Evolutionary conservation across 1,140 invertebrate species (phyloP), one percentile per base, ranked within the genome.

Genomic region (Penaeus indicus): DNA sequence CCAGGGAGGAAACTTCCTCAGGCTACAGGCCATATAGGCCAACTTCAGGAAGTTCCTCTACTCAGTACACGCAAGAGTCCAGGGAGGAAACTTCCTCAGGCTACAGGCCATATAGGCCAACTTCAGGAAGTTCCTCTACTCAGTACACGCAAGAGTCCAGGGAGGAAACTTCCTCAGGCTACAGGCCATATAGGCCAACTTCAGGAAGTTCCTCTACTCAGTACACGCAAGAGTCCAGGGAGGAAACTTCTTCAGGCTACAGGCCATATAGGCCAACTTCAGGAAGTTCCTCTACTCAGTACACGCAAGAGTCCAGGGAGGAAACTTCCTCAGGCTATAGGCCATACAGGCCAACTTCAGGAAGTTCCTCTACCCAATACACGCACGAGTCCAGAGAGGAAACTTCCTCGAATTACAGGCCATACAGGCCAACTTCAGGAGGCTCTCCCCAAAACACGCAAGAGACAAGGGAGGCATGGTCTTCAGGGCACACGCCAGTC

Each of bases 331-430:
- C 54, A 54, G 54, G 54, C 11, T 47, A 47, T 4, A 47, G 47
- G 47, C 47, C 69, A n/a, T 64, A 86, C 75, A 38, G 60, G 62
- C 84, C 84, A 77, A 22, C 84, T 47, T 63, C 47, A 19, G 72
- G 72, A 11, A 42, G 60, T 38, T 13, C 54, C 54, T 78, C 84
- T 60, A 62, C 75, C n/a, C 81, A 84, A 21, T 47, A 84, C 42
- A 84, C 62, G 8, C 61, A 84, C 4, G 27, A 84, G 25, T 69
- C 81, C 1, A 54, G 11, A 13, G 27, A 54, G 21, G 32, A 22
- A 47, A 42, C 13, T 38, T 84, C 82, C 64, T n/a, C 82, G 11
- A 42, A 1, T 3, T 69, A 84, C 69, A 21, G 62, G n/a, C 22
- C 27, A 27, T 42, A 84, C 42, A 84, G 82, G 38, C 63, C 82